Evolutionary conservation across 2,888 invertebrate genomes (phyloP).

Genomic region (Crepidodera aurea): DNA sequence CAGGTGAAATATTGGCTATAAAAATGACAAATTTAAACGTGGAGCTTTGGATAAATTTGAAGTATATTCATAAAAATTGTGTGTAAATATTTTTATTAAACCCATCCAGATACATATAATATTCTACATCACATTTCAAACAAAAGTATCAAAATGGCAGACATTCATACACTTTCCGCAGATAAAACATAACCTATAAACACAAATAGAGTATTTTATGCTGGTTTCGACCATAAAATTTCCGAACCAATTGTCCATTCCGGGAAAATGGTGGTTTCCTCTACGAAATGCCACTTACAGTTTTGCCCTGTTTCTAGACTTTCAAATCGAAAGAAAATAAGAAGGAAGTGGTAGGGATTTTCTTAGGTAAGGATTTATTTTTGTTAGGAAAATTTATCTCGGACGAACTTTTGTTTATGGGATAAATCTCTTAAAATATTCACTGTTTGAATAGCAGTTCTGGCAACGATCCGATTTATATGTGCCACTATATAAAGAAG

Average conservation of each 20-base stretch:
- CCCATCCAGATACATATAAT: no score
- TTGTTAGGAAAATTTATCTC: not conserved
- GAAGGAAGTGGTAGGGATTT: conserved; percentile 1
- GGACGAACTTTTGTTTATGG: not conserved
- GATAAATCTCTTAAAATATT: not conserved
- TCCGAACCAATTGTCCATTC: conserved; percentile 9
- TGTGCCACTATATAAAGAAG: no score
- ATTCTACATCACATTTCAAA: conserved; percentile 4
- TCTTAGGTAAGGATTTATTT: not conserved
- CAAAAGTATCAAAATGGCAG: not conserved
- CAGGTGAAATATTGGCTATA: no score
- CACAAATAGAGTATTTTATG: conserved; percentile 4
- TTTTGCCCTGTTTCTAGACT: conserved; percentile 9
- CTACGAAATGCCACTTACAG: conserved; percentile 15
- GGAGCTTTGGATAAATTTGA: no score
- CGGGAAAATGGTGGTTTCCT: conserved; percentile 6
- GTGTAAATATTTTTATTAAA: no score
- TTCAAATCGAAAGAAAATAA: conserved; percentile 12
- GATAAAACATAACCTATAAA: conserved; percentile 5
- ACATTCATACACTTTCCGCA: not conserved
- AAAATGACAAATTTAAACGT: no score
- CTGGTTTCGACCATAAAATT: conserved; percentile 1
- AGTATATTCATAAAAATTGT: no score
- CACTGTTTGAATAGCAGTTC: not conserved
- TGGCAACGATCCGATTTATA: no score